Evolutionary conservation across 2,888 invertebrate genomes (phyloP).

Genomic region (Coelinius sp.): DNA sequence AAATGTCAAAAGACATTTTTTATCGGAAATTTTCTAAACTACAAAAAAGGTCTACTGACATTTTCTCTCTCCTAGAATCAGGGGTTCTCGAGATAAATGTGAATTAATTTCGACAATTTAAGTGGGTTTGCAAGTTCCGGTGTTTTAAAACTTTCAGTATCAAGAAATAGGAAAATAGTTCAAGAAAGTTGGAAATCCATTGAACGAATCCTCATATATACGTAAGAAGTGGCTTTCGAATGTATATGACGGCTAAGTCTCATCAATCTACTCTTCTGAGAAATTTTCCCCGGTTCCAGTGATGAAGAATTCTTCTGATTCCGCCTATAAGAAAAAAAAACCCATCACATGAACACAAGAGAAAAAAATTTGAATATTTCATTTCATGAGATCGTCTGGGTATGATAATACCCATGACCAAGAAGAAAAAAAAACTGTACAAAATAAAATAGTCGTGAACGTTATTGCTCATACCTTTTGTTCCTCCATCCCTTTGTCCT

Average conservation of each 20-base stretch:
- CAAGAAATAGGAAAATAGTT: neutral
- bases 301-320: neutral
- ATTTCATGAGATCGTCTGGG: neutral
- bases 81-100: neutral
- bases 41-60: too few relatives aligned
- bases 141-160: neutral
- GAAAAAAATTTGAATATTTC: neutral
- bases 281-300: neutral
- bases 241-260: too few relatives aligned
- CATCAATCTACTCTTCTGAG: neutral
- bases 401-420: neutral
- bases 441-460: constrained; percentile 8
- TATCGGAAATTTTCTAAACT: neutral
- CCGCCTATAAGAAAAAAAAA: neutral
- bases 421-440: neutral
- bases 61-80: too few relatives aligned
- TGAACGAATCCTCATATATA: neutral
- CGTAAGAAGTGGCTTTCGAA: neutral
- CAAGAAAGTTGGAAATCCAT: constrained; percentile 1
- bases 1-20: neutral
- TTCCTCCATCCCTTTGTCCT: constrained; percentile 17
- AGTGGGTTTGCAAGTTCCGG: neutral
- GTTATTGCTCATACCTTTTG: constrained; percentile 34
- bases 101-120: neutral
- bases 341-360: neutral